Evolutionary conservation across 1,140 invertebrate species (phyloP), one percentile per base, ranked within the genome.

Genomic region (Dysdera silvatica): DNA sequence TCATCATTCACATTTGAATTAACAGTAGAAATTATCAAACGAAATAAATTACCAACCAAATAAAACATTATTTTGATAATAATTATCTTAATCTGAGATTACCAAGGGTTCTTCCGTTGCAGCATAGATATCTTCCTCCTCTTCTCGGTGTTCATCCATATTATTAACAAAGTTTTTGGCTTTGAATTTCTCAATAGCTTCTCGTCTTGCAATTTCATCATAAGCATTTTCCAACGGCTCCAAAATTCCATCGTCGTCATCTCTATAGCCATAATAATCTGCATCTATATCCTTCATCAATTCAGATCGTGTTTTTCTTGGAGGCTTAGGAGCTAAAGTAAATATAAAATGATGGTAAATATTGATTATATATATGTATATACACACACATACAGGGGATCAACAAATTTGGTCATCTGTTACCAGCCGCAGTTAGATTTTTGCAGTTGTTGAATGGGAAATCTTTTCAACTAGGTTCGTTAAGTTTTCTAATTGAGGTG

Each of bases 221-320:
- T 84, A 84, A 71, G 84, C 84, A 60, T 83, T 77, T 78, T 99
- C 96, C 2, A 96, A 72, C 0, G 93, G 94, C 63, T 92, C 78
- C 18, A 99, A 78, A 43, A 97, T 83, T 0, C 95, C 95, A 78
- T 99, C 96, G 73, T 99, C 97, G 72, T 98, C 95, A 77, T 99
- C 95, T 71, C 93, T 79, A 74, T 98, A 99, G 0, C 96, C 96
- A 80, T 99, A 99, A 78, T 99, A 99, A 77, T 96, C 91, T 1
- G 94, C 93, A 79, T 98, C 94, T 23, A 98, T 92, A 71, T 98
- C 88, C 72, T 93, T 89, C 94, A 98, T 98, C 32, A 99, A 78
- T 77, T 99, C 96, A 0, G 90, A 92, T 54, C 95, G 82, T 0
- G 92, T 95, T 77, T 95, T 95, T 45, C 91, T 80, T 0, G 89